Conservation (phyloP, 2,113 vertebrate genomes). For the Ornithorhynchus anatinus region DNA sequence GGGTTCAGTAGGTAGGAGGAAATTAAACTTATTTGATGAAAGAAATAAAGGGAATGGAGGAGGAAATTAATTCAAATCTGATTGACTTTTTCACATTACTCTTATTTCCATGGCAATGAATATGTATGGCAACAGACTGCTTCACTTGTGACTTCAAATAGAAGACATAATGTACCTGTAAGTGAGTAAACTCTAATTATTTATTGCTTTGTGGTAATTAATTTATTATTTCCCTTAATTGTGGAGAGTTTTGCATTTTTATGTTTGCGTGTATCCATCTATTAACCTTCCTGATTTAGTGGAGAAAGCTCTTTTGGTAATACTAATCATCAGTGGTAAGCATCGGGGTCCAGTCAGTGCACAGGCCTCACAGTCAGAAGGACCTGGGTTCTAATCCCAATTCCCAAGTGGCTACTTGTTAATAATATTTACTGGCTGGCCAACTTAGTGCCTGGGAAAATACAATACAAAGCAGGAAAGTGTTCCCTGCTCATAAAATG, state of each 20-base stretch:
- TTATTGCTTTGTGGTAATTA: background rate
- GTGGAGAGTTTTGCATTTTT: background rate
- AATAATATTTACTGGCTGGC: too few relatives aligned
- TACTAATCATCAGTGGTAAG: background rate
- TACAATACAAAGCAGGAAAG: too few relatives aligned
- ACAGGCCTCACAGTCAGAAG: too few relatives aligned
- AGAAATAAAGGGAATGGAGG: background rate
- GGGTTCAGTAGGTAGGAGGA: background rate
- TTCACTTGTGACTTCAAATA: background rate
- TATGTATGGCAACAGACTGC: background rate
- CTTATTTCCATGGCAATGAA: background rate
- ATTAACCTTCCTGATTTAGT: background rate
- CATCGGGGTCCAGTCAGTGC: too few relatives aligned
- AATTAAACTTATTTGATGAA: background rate
- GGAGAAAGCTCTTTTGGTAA: background rate
- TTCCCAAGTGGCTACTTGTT: too few relatives aligned
- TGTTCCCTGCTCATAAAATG: too few relatives aligned
- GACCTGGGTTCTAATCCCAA: too few relatives aligned
- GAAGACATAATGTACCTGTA: background rate
- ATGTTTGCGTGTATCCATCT: background rate
- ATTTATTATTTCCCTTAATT: background rate
- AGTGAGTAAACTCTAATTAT: background rate
- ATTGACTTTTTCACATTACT: background rate
- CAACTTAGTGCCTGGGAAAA: too few relatives aligned
- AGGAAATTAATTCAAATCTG: background rate